Percentiles rank a stretch among this genome's conserved stretches.
Conservation (phyloP, 2,113 vertebrate genomes). For the Regulus satrapa region DNA sequence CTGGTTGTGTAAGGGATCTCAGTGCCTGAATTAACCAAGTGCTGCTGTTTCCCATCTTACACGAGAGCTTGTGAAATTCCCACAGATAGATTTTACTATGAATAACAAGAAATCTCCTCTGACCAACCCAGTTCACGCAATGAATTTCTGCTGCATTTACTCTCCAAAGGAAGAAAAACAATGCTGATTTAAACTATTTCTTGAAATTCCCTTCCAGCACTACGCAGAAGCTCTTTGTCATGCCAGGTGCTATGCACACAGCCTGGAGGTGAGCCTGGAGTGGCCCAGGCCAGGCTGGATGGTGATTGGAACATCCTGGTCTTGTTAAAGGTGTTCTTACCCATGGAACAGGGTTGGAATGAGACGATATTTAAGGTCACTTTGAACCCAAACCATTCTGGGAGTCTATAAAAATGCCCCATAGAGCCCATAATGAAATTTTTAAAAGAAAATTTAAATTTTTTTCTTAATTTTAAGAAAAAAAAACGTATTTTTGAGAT, state of each 20-base stretch:
- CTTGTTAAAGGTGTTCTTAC: neutral
- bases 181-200: neutral
- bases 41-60: neutral
- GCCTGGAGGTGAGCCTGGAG: neutral
- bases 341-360: neutral
- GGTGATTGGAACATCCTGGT: neutral
- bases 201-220: neutral
- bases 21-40: neutral
- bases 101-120: neutral
- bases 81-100: neutral
- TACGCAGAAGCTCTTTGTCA: fast-evolving
- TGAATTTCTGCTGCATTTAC: neutral
- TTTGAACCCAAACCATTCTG: neutral
- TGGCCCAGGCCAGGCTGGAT: neutral
- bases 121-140: fast-evolving
- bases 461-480: too few species aligned
- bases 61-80: neutral
- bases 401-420: neutral
- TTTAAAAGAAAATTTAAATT: neutral
- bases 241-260: neutral
- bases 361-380: neutral
- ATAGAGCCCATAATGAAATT: neutral
- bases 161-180: neutral
- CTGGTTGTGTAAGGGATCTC: neutral
- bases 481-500: neutral